Base-by-base conservation (phyloP, 1,140 invertebrate genomes). In the Choristoneura fumiferana region DNA sequence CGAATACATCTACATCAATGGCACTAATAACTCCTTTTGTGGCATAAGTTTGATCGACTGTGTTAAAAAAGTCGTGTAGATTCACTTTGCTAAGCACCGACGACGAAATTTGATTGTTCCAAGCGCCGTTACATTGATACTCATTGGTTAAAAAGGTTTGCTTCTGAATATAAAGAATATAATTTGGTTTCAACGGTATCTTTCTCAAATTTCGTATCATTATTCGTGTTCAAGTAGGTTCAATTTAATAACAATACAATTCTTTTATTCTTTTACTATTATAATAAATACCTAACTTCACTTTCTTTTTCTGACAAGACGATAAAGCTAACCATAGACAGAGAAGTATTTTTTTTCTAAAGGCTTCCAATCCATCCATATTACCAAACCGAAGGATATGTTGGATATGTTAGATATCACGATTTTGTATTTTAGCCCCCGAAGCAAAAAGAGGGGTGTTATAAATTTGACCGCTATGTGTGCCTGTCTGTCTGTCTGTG, bases 1-100 rank as follows among this genome's bases (percentile, higher is more conserved):
- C 91, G 81, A 94, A 95, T 63, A 96, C 91, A 74, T 96, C 95
- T 0, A 96, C 86, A 75, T 96, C 95, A 14, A 96, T 89, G 5
- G 94, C 91, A 79, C 91, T 93, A 0, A 94, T 84, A 65, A 91
- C 90, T 0, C 90, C 90, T 40, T 66, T 78, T 63, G 60, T 91
- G 66, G 72, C 89, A 92, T 74, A 80, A 18, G 91, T 92, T 65
- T 92, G 90, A 37, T 95, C 92, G 8, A 95, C 65, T 49, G 92
- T 90, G 66, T 91, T 81, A 71, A 92, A 95, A 49, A 95, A 90
- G 54, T 93, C 90, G 38, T 91, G 87, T 14, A 91, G 40, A 55
- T 94, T 91, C 8, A 95, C 81, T 87, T 94, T 93, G 63, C 91
- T 87, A 0, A 95, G 62, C 29, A 95, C 60, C 0, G 93, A 81